Conservation (phyloP, 2,888 invertebrate species). For the Nipponacmea schrenckii region DNA sequence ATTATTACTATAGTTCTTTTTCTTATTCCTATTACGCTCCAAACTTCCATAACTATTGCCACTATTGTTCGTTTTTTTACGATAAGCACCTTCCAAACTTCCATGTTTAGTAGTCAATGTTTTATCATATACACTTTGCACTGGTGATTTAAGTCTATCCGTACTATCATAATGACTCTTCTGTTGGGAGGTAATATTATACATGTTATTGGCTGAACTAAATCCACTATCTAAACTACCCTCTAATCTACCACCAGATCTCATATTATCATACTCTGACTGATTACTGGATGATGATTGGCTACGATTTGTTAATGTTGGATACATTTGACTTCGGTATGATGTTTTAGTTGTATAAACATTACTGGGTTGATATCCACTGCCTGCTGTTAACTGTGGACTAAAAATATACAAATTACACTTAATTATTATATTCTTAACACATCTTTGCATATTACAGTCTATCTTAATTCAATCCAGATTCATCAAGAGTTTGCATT, state of each 20-base stretch:
- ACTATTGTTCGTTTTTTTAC: constrained; percentile 24
- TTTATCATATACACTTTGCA: constrained; percentile 35
- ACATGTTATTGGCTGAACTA: constrained; percentile 63
- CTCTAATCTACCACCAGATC: constrained; percentile 33
- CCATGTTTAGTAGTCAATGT: constrained; percentile 49
- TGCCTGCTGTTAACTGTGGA: constrained; percentile 39
- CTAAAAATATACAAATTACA: constrained; percentile 34
- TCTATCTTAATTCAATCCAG: too few relatives aligned
- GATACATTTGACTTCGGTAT: constrained; percentile 67
- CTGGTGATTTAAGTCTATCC: constrained; percentile 56
- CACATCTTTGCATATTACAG: too few relatives aligned
- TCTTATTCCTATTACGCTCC: constrained; percentile 46
- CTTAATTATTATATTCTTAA: too few relatives aligned
- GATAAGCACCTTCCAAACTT: constrained; percentile 58
- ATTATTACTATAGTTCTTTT: constrained; percentile 34
- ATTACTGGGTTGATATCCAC: constrained; percentile 54
- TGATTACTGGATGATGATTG: constrained; percentile 47
- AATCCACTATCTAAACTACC: constrained; percentile 53
- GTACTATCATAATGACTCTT: constrained; percentile 64
- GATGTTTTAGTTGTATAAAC: constrained; percentile 62
- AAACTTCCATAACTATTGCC: constrained; percentile 45
- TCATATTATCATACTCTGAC: constrained; percentile 59
- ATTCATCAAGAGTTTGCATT: too few relatives aligned
- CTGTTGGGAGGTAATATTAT: constrained; percentile 67
- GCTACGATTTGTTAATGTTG: constrained; percentile 43